Percentiles rank a stretch among this genome's conserved stretches.
These are phyloP conservation scores for Anthrax anthrax DNA, from an alignment of 2,888 invertebrate species.

Conservation along the genomic window DNA sequence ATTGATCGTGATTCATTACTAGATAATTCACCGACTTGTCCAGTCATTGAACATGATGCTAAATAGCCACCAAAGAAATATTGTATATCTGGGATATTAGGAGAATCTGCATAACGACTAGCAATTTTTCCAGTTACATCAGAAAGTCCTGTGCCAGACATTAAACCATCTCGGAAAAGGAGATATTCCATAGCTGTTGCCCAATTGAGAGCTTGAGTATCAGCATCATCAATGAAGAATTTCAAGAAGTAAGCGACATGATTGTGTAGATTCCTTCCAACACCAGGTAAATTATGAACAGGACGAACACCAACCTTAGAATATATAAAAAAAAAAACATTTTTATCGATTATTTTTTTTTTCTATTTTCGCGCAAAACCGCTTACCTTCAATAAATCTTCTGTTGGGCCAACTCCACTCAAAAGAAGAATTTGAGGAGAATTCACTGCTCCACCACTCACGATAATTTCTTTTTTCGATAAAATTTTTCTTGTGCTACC, in stretches of 20 bases:
- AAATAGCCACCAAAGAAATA: conserved; percentile 76
- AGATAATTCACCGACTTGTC: conserved; percentile 66
- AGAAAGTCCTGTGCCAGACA: conserved; percentile 79
- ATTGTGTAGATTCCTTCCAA: conserved; percentile 73
- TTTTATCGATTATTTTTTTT: neutral
- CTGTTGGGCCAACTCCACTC: conserved; percentile 73
- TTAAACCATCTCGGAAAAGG: conserved; percentile 67
- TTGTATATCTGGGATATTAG: conserved; percentile 70
- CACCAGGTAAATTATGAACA: conserved; percentile 60
- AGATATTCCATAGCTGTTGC: conserved; percentile 85
- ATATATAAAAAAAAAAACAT: neutral
- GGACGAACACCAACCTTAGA: conserved; percentile 45
- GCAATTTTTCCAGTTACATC: conserved; percentile 76
- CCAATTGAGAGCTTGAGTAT: conserved; percentile 75
- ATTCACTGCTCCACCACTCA: conserved; percentile 71
- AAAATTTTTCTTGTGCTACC: conserved; percentile 43
- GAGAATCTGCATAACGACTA: conserved; percentile 60
- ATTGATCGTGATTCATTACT: conserved; percentile 55
- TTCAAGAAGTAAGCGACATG: conserved; percentile 68
- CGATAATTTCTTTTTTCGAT: conserved; percentile 70
- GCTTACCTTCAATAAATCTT: conserved; percentile 45
- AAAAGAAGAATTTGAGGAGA: conserved; percentile 84
- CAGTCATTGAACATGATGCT: conserved; percentile 72
- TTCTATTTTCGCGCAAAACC: neutral
- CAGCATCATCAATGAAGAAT: conserved; percentile 71